Conservation (phyloP, 2,888 invertebrate genomes). For the Drosophila anomalata region DNA sequence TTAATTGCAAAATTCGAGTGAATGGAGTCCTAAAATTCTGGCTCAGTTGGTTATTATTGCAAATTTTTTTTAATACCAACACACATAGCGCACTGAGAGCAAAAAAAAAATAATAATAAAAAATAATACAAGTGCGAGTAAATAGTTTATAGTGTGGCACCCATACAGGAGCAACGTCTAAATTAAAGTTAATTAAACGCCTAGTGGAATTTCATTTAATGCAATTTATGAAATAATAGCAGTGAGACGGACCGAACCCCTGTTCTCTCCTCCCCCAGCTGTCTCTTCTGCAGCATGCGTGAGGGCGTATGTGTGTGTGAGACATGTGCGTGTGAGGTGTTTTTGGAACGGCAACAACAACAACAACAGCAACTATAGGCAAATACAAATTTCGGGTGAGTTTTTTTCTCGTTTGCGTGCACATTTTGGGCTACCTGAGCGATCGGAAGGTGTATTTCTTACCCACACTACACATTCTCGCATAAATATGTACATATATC, state of each 20-base stretch:
- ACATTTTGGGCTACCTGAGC: constrained; percentile 60
- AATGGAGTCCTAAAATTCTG: constrained; percentile 19
- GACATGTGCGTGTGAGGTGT: constrained; percentile 73
- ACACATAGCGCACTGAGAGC: constrained; percentile 25
- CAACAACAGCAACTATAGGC: constrained; percentile 17
- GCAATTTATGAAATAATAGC: constrained; percentile 68
- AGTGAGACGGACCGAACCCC: constrained; percentile 33
- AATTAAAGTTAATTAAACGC: constrained; percentile 76
- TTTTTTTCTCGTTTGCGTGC: constrained; percentile 47
- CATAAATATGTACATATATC: constrained; percentile 1
- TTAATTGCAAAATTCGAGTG: constrained; percentile 16
- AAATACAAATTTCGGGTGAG: constrained; percentile 57
- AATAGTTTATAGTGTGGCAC: constrained; percentile 63
- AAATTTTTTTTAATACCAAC: constrained; percentile 61
- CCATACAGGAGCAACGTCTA: constrained; percentile 66
- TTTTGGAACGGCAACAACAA: constrained; percentile 42
- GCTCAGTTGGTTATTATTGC: constrained; percentile 64
- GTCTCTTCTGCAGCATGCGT: constrained; percentile 35
- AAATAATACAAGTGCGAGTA: constrained; percentile 40
- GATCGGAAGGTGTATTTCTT: constrained; percentile 17
- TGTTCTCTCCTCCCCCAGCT: constrained; percentile 26
- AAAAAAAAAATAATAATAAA: constrained; percentile 11
- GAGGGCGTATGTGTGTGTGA: constrained; percentile 32
- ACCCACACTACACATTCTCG: constrained; percentile 13
- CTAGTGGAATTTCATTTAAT: constrained; percentile 64